Evolutionary conservation across 2,888 invertebrate genomes (phyloP), one percentile per base, ranked within the genome.

Genomic region (Andrena camellia): DNA sequence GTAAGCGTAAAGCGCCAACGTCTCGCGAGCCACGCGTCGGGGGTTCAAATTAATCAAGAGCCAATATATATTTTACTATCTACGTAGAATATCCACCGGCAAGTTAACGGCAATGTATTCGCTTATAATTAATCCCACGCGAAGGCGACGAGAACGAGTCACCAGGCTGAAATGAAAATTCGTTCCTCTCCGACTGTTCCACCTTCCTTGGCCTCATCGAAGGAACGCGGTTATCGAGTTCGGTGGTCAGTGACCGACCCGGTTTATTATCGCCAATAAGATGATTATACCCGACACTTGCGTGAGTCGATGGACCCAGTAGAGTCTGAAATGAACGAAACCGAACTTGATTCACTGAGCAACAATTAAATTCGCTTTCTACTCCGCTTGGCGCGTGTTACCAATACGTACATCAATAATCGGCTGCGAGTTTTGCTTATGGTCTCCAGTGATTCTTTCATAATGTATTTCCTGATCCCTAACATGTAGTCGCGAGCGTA

Each of bases 401-500:
- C n/a, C 17, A 50, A 64, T 26, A 91, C 92, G 92, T 91, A 97
- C 97, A 96, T 96, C 89, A 95, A 95, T 67, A 97, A 93, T 92
- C 97, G 97, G 73, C 94, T 95, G 88, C 96, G 95, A 0, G 97
- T 97, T 13, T 94, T 94, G 0, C 95, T 95, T 83, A 97, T 91
- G 10, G 96, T 96, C 7, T 96, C 96, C 0, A 96, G 94, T 23
- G 95, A 95, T 88, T 98, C 98, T 89, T 97, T 97, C 23, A 98
- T 93, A n/a, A 98, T 96, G 89, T 96, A 98, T 84, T 96, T 96
- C 78, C 98, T 95, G 60, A 98, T 97, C 0, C 98, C 99, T 86
- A 97, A 94, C 94, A 98, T 96, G 90, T 98, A 98, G 10, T 96
- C 95, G 48, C 97, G 96, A 23, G 98, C 95, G 90, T 98, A 99